A percentile compares a stretch with the other conserved stretches of the same genome.
Conservation (phyloP, 37 sponge, comb jelly and placozoan species). For the Corticium candelabrum region DNA sequence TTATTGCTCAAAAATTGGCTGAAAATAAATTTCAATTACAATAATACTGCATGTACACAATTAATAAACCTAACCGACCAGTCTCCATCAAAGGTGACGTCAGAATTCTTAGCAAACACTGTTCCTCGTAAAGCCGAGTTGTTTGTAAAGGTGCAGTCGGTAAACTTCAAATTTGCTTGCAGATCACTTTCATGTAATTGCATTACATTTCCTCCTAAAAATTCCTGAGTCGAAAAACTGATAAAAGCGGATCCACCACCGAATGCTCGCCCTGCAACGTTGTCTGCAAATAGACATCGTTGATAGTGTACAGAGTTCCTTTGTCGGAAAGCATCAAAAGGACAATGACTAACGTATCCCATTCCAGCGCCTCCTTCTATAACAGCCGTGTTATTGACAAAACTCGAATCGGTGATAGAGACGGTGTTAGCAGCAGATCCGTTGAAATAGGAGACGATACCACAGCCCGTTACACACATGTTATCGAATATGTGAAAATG, state of each 20-base stretch:
- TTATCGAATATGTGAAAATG: background rate
- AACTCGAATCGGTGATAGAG: background rate
- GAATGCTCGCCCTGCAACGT: background rate
- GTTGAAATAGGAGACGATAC: background rate
- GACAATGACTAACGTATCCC: no score
- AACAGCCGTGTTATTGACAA: background rate
- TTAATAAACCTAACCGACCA: no score
- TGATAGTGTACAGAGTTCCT: background rate
- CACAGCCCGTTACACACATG: background rate
- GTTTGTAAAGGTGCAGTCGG: background rate
- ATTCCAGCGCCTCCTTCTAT: background rate
- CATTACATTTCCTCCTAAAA: background rate
- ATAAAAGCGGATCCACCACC: background rate
- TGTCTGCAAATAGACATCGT: background rate
- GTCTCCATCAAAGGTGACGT: background rate
- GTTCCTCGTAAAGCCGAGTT: background rate
- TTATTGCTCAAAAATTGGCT: no score
- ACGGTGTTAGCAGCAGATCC: background rate
- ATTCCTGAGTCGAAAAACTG: background rate
- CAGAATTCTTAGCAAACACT: background rate
- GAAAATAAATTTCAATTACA: no score
- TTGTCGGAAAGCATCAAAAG: background rate
- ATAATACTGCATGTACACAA: no score
- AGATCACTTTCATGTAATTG: background rate
- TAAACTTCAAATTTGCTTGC: background rate